Base-by-base conservation (phyloP, 2,888 invertebrate species). In the Macaria notata region DNA sequence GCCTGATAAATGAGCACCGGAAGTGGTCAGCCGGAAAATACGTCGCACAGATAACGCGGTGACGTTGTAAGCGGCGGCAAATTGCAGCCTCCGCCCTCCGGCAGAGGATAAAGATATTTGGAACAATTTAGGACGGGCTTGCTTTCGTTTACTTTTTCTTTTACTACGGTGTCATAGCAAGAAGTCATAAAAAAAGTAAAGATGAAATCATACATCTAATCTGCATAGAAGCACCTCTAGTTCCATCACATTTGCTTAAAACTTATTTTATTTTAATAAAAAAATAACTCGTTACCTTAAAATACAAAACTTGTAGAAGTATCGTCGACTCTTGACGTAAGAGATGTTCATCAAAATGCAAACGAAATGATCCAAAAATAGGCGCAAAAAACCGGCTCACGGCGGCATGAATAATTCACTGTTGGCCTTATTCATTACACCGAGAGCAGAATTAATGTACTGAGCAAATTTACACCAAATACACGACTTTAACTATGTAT, bases 381-480 rank as follows among this genome's bases (percentile, higher is more conserved):
- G 47, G 42, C 4, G 9, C 9, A 38, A 52, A 52, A 56, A 45
- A 47, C 19, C 47, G 38, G 6, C 48, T 31, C 29, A 44, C 43
- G 46, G 9, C 7, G 33, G n/a, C 31, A 49, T 65, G 64, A 63
- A 65, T 68, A 50, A 68, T 64, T 55, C 63, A 65, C 49, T n/a
- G 36, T 48, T 45, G 59, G 59, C 61, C 61, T 61, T 65, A 64
- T 65, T 62, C 65, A 64, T 51, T 58, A 46, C 46, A 62, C 38
- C 44, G 46, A 49, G 52, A 44, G 45, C 41, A 47, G 52, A 57
- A 63, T 64, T 68, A 64, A 64, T 65, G 57, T 63, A 39, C 60
- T 49, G 55, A 61, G 60, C 59, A 50, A 61, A 65, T 61, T 64
- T 56, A 63, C 55, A 65, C 48, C 19, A 19, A 19, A 19, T 19